Evolutionary conservation across 92 coral and sea anemone species (phyloP).

Genomic region (Porites cylindrica): DNA sequence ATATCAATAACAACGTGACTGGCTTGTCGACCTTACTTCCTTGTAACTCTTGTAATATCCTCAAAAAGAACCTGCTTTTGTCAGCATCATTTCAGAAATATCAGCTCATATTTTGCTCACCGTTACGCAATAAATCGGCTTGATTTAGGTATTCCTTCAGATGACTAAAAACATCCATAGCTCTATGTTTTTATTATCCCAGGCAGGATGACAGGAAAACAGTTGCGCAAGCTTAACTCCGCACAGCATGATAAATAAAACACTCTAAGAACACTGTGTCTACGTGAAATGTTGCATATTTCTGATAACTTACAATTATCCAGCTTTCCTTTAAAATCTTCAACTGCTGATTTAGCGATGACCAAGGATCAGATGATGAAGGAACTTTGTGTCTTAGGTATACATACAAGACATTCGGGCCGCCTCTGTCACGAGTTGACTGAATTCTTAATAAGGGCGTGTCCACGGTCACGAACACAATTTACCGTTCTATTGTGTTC

Average conservation of each 20-base stretch:
- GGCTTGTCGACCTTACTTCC: not conserved
- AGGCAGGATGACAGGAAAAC: not conserved
- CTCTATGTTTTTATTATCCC: not conserved
- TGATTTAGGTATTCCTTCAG: not conserved
- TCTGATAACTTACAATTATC: not conserved
- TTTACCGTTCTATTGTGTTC: slow-evolving; percentile 1
- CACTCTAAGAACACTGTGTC: not conserved
- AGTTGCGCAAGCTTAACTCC: not conserved
- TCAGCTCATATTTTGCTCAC: too few relatives aligned
- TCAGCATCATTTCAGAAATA: too few relatives aligned
- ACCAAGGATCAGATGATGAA: not conserved
- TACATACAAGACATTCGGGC: not conserved
- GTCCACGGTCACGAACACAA: slow-evolving; percentile 6
- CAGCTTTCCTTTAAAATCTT: slow-evolving; percentile 6
- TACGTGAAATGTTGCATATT: not conserved
- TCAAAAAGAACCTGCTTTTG: not conserved
- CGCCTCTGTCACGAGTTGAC: slow-evolving; percentile 13
- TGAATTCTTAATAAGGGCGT: slow-evolving; percentile 13
- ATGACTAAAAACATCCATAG: not conserved
- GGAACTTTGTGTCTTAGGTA: not conserved
- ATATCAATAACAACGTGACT: too few relatives aligned
- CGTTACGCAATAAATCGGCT: too few relatives aligned
- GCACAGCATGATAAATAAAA: not conserved
- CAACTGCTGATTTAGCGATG: not conserved
- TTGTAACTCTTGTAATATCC: not conserved